Evolutionary conservation across 2,797 vertebrate species (phyloP), one percentile per base, ranked within the genome.

Genomic region (Eupleurogrammus muticus): DNA sequence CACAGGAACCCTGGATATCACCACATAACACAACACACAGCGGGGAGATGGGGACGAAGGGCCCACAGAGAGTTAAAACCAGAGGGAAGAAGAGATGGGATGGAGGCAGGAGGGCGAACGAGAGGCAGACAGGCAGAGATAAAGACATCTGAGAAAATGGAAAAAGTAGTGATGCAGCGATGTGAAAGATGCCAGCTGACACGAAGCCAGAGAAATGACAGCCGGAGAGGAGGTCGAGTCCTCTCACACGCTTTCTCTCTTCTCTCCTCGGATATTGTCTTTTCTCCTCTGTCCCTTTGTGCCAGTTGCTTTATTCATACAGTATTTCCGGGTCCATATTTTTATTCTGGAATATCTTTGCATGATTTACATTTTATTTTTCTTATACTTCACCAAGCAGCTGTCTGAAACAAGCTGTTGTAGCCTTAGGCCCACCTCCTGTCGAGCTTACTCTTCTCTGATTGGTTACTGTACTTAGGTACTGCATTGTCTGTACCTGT

Each of bases 1-100:
- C 76, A 83, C 66, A 81, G 62, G 72, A 67, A 80, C 65, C 42
- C 42, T 73, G 61, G 58, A 77, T 49, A 42, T 80, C 55, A 12
- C 42, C 5, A 23, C 61, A 59, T 36, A 63, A 58, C 75, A 83
- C 70, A 62, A 70, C 44, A 57, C 73, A 57, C 63, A 42, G 68
- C 40, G 8, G 59, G 62, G 36, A 12, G 34, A 36, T 13, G 3
- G 28, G 24, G 59, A 20, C 2, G 19, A 49, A 51, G 36, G 34
- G 21, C 32, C 23, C 50, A 34, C n/a, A 23, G 19, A 1, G 53
- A 34, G 48, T 52, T 19, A 40, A 60, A 40, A 10, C 23, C 0
- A 16, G 38, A 42, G 28, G 49, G 47, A 32, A 17, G 21, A 9
- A 17, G 4, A 52, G 21, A 9, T 20, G 23, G 19, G 71, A 47